These are phyloP conservation scores for Ametastegia equiseti DNA, from an alignment of 2,888 invertebrate species.

Conservation along the genomic window DNA sequence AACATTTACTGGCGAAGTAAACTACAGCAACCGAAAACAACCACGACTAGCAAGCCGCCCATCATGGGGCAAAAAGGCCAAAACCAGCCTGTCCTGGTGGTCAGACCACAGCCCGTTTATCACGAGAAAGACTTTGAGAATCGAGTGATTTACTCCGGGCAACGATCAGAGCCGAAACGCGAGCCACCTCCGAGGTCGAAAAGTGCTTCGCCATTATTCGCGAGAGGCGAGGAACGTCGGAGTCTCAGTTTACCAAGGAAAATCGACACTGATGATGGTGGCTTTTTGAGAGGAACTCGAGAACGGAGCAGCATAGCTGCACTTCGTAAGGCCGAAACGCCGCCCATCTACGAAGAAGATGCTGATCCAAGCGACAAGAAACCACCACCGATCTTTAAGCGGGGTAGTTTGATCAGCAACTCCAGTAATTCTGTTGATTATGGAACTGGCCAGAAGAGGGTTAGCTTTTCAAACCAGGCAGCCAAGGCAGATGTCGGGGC, in stretches of 20 bases:
- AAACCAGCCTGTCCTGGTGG: conserved; percentile 70
- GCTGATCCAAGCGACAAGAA: conserved; percentile 55
- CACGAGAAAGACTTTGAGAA: conserved; percentile 56
- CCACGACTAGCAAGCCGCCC: conserved; percentile 65
- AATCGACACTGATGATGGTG: conserved; percentile 53
- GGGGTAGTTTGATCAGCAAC: conserved; percentile 76
- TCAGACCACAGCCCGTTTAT: conserved; percentile 69
- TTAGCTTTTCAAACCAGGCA: conserved; percentile 76
- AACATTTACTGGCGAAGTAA: conserved; percentile 63
- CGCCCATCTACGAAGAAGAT: conserved; percentile 62
- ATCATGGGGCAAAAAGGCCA: conserved; percentile 67
- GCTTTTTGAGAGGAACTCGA: conserved; percentile 43
- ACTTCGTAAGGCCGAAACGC: conserved; percentile 53
- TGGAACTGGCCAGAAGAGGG: conserved; percentile 75
- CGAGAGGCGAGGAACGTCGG: conserved; percentile 69
- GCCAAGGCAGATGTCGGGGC: conserved; percentile 55
- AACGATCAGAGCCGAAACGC: conserved; percentile 45
- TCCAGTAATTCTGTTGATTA: conserved; percentile 69
- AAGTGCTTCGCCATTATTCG: conserved; percentile 75
- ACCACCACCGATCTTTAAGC: conserved; percentile 77
- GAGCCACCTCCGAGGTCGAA: conserved; percentile 71
- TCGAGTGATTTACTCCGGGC: conserved; percentile 48
- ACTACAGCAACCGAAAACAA: conserved; percentile 53
- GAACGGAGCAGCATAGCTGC: conserved; percentile 45
- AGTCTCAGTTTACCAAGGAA: conserved; percentile 74